Base-by-base conservation (phyloP, 2,888 invertebrate species). In the Sisyra terminalis region DNA sequence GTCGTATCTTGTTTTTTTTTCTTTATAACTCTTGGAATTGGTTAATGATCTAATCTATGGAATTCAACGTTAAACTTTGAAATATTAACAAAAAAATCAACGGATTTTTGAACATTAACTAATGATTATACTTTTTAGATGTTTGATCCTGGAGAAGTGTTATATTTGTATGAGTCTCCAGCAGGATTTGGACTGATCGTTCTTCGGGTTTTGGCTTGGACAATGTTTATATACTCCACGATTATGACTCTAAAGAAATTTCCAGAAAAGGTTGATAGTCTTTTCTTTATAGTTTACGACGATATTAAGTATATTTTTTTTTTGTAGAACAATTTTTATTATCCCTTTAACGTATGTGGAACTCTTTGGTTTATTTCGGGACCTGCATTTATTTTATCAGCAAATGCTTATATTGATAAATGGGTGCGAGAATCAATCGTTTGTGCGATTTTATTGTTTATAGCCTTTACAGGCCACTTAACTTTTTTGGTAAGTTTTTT, bases 131-230 rank as follows among this genome's bases (percentile, higher is more conserved):
- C 46, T 48, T 47, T 50, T 56, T 57, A 86, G 84, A 75, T 78
- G 1, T 92, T 92, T 57, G 93, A 93, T 60, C 89, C 92, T 0
- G 93, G 90, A 2, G 72, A 84, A 60, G 92, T 94, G 0, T 58
- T 90, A 9, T 92, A 93, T 56, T 59, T 89, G 2, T 93, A 90
- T 55, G 92, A 94, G 63, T 88, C 88, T 34, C 83, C 86, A 0
- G 85, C 90, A 0, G 93, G 93, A 0, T 87, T 88, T 53, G 80
- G 81, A 0, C 63, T 93, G 5, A 75, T 90, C 8, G 67, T 73
- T 3, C 59, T 92, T 41, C 70, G 88, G 35, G 61, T 87, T 1
- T 52, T 77, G 1, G 87, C 86, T 1, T 93, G 92, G 88, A 65
- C 75, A 45, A 81, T 89, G 66, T 92, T 92, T 52, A 66, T 75